Base-by-base conservation (phyloP, 2,797 vertebrate species). In the Rhadinocentrus ornatus region DNA sequence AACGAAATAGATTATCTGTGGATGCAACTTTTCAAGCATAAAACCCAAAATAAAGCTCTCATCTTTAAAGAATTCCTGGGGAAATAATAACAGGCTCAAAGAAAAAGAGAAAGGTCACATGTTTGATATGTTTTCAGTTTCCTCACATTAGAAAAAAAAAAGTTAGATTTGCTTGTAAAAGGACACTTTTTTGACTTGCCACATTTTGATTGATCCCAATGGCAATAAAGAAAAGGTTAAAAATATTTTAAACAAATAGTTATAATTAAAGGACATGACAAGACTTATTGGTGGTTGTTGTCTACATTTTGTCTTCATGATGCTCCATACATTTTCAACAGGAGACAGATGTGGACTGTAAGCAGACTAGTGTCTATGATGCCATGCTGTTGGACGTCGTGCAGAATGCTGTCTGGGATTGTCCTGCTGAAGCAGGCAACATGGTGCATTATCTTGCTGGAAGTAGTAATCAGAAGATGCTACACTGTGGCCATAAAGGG, bases 21-120 rank as follows among this genome's bases (percentile, higher is more conserved):
- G 77, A 75, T 66, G 66, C 70, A 77, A 75, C 67, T 67, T 31
- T 53, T 64, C 44, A 44, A 6, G 69, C 62, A 10, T 72, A 68
- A 78, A 73, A 67, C 39, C 20, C 64, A 57, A 71, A 80, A 70
- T 37, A 76, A 73, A 73, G 82, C 82, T 71, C 50, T 77, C 66
- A 82, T 78, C 79, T 71, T 60, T 27, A 41, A 81, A 82, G 62
- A 66, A 80, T 74, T 53, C 1, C 22, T 9, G 41, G 53, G 53
- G 50, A 13, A 69, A 60, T 1, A 61, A 61, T 16, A 39, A 13
- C 3, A 24, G 3, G 4, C 1, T 4, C 1, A 8, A 22, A 5
- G n/a, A 50, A 56, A 7, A 60, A 29, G n/a, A 27, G 0, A 50
- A 27, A 46, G 41, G 61, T 53, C 44, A 11, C 34, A 1, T 3